Base-by-base conservation (phyloP, 2,113 vertebrate species). In the Arothron firmamentum region DNA sequence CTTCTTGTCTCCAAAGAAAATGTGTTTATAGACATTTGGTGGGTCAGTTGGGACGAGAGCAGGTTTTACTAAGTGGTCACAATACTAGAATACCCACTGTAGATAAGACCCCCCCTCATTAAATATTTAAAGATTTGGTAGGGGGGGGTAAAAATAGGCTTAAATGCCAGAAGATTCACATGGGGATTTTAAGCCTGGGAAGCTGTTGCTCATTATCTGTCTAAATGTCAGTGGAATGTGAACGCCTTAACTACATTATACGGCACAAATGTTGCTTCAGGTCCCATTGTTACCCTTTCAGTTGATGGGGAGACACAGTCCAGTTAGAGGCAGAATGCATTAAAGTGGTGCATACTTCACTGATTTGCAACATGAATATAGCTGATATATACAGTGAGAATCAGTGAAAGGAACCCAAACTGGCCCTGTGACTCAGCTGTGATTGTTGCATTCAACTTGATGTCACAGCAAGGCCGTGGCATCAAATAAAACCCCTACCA, bases 51-150 rank as follows among this genome's bases (percentile, higher is more conserved):
- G 61, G 43, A 20, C 56, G 52, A 31, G 51, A 20, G 41, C 45
- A 53, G 52, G 70, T 74, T 60, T 72, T 58, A 77, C 57, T 25
- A 61, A 69, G 73, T 68, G 63, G 52, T 73, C 59, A 72, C 65
- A 46, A 56, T 67, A 50, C 67, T 70, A 75, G 75, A 81, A 83
- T 70, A 79, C 74, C 69, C 62, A 60, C 56, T 72, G 50, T 21
- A 52, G 61, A 84, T 84, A 75, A 69, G 75, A 76, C 64, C 77
- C 67, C 67, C 62, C 68, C 45, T 86, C 70, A 87, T 89, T 41
- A 88, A 89, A 86, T 86, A 88, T 87, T 89, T 79, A 87, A 77
- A 82, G 74, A 70, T 16, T 23, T 7, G 59, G 66, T 15, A 5
- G 34, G 2, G 34, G 34, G 34, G 34, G 1, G 34, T 38, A 50